These are phyloP conservation scores for Perodicticus potto DNA, from an alignment of 2,797 vertebrate genomes.

Conservation along the genomic window DNA sequence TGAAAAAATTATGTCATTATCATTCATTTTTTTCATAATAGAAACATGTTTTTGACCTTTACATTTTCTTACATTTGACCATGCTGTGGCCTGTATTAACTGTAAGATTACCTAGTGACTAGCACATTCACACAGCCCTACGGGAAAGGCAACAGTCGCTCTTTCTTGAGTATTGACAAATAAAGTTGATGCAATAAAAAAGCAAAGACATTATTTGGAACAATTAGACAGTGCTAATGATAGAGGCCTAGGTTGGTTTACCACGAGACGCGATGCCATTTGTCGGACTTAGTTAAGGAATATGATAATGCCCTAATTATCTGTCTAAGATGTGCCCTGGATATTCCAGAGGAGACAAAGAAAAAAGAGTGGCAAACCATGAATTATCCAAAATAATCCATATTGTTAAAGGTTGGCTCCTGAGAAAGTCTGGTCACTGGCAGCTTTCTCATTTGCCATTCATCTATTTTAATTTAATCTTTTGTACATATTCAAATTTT, in stretches of 20 bases:
- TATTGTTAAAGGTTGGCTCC: constrained; percentile 85
- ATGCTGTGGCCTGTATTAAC: constrained; percentile 86
- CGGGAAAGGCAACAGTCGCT: constrained; percentile 76
- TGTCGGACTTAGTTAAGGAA: constrained; percentile 87
- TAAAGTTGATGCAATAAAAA: constrained; percentile 83
- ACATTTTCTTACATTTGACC: constrained; percentile 89
- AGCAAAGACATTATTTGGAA: constrained; percentile 82
- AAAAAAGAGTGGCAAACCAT: constrained; percentile 85
- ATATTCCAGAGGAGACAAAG: constrained; percentile 85
- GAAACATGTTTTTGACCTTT: constrained; percentile 93
- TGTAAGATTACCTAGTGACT: constrained; percentile 89
- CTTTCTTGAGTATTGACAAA: constrained; percentile 83
- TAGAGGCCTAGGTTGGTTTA: constrained; percentile 82
- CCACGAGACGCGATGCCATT: constrained; percentile 80
- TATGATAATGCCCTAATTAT: constrained; percentile 89
- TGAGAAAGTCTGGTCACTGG: constrained; percentile 84
- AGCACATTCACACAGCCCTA: constrained; percentile 75
- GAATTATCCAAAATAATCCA: constrained; percentile 88
- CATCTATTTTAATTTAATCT: constrained; percentile 84
- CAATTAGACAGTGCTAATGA: constrained; percentile 88
- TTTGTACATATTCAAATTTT: constrained; percentile 83
- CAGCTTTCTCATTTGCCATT: constrained; percentile 85
- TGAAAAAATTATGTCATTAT: constrained; percentile 93
- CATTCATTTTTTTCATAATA: constrained; percentile 92
- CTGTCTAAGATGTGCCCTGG: constrained; percentile 84